These are phyloP conservation scores for Drosophila planitibia DNA, from an alignment of 2,888 invertebrate species.

Conservation along the genomic window DNA sequence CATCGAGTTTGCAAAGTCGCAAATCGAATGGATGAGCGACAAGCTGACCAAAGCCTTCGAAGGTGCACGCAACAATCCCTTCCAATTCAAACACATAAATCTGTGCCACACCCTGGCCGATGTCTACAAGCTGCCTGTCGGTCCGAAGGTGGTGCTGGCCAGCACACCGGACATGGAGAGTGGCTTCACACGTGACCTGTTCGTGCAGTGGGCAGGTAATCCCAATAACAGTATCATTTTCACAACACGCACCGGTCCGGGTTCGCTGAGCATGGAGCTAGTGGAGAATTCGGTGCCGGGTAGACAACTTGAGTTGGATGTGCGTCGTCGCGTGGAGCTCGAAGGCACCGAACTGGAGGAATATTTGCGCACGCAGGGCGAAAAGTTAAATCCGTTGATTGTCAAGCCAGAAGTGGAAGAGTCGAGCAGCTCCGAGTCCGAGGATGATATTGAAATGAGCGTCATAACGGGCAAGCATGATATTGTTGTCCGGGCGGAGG, in stretches of 20 bases:
- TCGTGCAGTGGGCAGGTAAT: constrained; percentile 96
- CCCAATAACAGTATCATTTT: constrained; percentile 97
- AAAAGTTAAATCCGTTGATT: constrained; percentile 85
- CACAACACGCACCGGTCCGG: constrained; percentile 93
- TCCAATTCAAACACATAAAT: constrained; percentile 96
- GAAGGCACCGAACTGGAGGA: constrained; percentile 93
- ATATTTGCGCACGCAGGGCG: constrained; percentile 89
- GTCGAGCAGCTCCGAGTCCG: constrained; percentile 91
- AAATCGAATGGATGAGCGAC: constrained; percentile 99
- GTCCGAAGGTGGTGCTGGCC: constrained; percentile 97
- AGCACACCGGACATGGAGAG: constrained; percentile 97
- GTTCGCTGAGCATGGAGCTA: constrained; percentile 92
- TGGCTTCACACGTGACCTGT: constrained; percentile 97
- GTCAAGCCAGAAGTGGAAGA: constrained; percentile 88
- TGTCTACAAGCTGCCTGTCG: constrained; percentile 91
- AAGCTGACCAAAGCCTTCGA: constrained; percentile 97
- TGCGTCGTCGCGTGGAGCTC: constrained; percentile 89
- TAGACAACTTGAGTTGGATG: constrained; percentile 89
- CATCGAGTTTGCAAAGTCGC: constrained; percentile 99
- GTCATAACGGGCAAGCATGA: constrained; percentile 95
- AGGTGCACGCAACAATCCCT: constrained; percentile 96
- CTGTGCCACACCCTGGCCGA: constrained; percentile 97
- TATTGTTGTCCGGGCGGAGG: constrained; percentile 92
- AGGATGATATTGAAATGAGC: constrained; percentile 93
- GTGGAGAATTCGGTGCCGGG: constrained; percentile 91